These are phyloP conservation scores for Drosophila aff. DNA, from an alignment of 1,140 invertebrate species.

Conservation along the genomic window DNA sequence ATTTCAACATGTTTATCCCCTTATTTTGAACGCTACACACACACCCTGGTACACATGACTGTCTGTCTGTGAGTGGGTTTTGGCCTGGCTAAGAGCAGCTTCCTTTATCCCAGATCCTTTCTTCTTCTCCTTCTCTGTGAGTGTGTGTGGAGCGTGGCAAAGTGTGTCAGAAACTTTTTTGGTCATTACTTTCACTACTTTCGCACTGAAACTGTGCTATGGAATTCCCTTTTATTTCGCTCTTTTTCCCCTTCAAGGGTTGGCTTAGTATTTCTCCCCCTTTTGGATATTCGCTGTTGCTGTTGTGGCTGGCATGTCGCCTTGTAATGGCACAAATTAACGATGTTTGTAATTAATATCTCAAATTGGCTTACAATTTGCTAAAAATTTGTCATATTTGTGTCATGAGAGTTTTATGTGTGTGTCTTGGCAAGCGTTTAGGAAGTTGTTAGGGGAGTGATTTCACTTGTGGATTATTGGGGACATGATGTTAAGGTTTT, in stretches of 20 bases:
- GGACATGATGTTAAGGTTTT: background rate
- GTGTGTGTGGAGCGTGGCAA: slow-evolving; percentile 31
- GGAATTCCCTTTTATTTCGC: slow-evolving; percentile 27
- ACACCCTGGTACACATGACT: background rate
- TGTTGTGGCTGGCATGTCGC: slow-evolving; percentile 25
- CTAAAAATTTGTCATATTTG: slow-evolving; percentile 75
- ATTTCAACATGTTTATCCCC: slow-evolving; percentile 77
- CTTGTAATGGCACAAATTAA: slow-evolving; percentile 79
- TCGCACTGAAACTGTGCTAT: slow-evolving; percentile 27
- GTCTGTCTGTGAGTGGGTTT: slow-evolving; percentile 11
- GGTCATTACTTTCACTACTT: slow-evolving; percentile 79
- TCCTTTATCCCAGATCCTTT: slow-evolving; percentile 23
- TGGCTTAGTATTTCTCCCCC: slow-evolving; percentile 1
- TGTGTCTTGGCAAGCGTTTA: background rate
- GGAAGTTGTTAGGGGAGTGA: slow-evolving; percentile 6
- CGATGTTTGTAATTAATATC: slow-evolving; percentile 81
- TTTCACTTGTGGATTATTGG: background rate
- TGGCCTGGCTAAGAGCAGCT: slow-evolving; percentile 11
- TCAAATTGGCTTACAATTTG: slow-evolving; percentile 79
- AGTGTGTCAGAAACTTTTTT: slow-evolving; percentile 78
- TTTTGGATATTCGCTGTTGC: background rate
- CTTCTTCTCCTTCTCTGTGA: background rate
- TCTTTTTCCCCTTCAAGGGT: slow-evolving; percentile 35
- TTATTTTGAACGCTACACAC: slow-evolving; percentile 38
- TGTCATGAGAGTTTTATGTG: slow-evolving; percentile 37